Evolutionary conservation across 2,888 invertebrate species (phyloP), one percentile per base, ranked within the genome.

Genomic region (Plemyria rubiginata): DNA sequence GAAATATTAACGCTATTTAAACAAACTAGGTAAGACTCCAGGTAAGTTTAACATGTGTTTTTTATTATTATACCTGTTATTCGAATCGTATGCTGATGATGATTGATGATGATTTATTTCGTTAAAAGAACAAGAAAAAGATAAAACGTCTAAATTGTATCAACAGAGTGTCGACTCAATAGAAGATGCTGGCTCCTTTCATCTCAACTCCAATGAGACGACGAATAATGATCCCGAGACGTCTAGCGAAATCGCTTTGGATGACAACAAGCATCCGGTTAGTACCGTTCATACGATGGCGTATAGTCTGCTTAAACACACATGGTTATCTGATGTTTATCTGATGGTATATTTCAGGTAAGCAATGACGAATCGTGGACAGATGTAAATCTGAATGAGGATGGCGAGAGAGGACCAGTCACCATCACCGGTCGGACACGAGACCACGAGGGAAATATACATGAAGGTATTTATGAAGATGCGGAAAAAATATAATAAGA

Each of bases 331-430:
- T 46, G 9, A 28, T 28, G 28, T 4, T 22, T n/a, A 46, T 9
- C 13, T 50, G 13, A 8, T 22, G 22, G 3, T 49, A 8, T 12
- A 32, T 38, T 77, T 0, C 65, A 92, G 92, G 92, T 91, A 45
- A 95, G 94, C 68, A 95, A 95, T 71, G 98, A 98, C 77, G 98
- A 98, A 78, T 97, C 97, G 53, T 98, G 98, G 98, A 98, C 98
- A 0, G 98, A 98, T 80, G 98, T 98, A 45, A 98, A 98, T 84
- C 91, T 98, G 54, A 98, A 98, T 79, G 98, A 98, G 81, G 98
- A 97, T 64, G 92, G 94, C 79, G 79, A 95, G 91, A 78, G 96
- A 89, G 92, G 92, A 0, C 91, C 91, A 0, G 89, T 91, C 53
- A 91, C 91, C 16, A 91, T 91, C 68, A 88, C 91, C 0, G 94